Conservation (phyloP, 2,113 vertebrate genomes). For the Dicentrarchus labrax region DNA sequence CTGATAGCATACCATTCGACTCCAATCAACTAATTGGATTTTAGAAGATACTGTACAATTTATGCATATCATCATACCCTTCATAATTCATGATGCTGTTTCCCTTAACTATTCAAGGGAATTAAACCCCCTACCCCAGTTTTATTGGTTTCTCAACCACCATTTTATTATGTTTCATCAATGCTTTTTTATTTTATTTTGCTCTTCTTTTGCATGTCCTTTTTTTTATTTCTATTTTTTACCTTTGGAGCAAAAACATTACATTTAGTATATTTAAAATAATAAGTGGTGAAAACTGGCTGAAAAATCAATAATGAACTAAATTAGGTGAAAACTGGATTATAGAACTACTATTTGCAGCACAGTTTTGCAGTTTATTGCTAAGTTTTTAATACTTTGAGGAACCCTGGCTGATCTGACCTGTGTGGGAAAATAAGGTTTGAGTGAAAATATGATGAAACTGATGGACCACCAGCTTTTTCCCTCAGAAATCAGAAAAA, state of each 20-base stretch:
- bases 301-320: background rate
- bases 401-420: background rate
- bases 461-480: background rate
- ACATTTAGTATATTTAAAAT: background rate
- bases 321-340: background rate
- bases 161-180: background rate
- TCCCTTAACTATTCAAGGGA: background rate
- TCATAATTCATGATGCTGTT: background rate
- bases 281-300: background rate
- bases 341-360: background rate
- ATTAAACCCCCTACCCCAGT: background rate
- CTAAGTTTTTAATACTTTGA: background rate
- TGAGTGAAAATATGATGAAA: background rate
- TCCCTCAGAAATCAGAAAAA: background rate
- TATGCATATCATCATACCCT: background rate
- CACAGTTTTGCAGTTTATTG: background rate
- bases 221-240: background rate
- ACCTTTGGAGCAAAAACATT: too few species aligned
- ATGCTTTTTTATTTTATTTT: background rate
- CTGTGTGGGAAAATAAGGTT: background rate
- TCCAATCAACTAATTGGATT: slow-evolving; percentile 6
- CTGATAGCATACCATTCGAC: background rate
- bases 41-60: slow-evolving; percentile 5
- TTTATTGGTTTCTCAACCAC: background rate
- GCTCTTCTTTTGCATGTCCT: background rate